These are phyloP conservation scores for Drosophila pseudotalamancana DNA, from an alignment of 2,888 invertebrate species.

Conservation along the genomic window DNA sequence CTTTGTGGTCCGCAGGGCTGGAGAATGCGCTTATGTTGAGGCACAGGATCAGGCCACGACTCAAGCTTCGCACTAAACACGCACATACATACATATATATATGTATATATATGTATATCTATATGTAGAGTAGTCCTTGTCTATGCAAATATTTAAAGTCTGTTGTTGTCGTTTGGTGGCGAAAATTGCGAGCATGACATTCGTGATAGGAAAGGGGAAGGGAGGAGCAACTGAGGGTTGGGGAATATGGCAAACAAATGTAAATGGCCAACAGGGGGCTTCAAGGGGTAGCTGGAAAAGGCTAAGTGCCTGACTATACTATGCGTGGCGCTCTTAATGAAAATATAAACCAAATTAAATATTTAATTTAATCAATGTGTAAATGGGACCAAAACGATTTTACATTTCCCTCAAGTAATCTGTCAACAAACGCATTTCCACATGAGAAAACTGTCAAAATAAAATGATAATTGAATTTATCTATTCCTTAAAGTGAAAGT, in stretches of 20 bases:
- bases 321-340: conserved; percentile 38
- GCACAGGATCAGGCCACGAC: conserved; percentile 27
- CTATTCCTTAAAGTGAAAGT: background rate
- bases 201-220: conserved; percentile 13
- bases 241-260: conserved; percentile 47
- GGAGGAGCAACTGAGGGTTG: background rate
- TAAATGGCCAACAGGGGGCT: conserved; percentile 22
- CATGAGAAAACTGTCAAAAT: conserved; percentile 10
- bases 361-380: conserved; percentile 54
- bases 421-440: conserved; percentile 13
- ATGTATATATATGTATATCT: conserved; percentile 6
- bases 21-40: conserved; percentile 67
- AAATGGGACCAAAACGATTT: conserved; percentile 5
- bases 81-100: conserved; percentile 8
- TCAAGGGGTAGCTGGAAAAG: conserved; percentile 6
- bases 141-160: conserved; percentile 84
- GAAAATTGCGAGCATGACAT: conserved; percentile 69
- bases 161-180: conserved; percentile 82
- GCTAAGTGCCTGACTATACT: conserved; percentile 16
- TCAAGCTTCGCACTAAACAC: conserved; percentile 12
- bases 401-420: conserved; percentile 32
- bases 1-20: conserved; percentile 45
- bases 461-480: background rate
- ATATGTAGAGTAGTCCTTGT: conserved; percentile 63
- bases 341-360: conserved; percentile 59